phyloP scores from a whole-genome alignment of 2,797 vertebrate species.

The Lepus oiostolus region DNA sequence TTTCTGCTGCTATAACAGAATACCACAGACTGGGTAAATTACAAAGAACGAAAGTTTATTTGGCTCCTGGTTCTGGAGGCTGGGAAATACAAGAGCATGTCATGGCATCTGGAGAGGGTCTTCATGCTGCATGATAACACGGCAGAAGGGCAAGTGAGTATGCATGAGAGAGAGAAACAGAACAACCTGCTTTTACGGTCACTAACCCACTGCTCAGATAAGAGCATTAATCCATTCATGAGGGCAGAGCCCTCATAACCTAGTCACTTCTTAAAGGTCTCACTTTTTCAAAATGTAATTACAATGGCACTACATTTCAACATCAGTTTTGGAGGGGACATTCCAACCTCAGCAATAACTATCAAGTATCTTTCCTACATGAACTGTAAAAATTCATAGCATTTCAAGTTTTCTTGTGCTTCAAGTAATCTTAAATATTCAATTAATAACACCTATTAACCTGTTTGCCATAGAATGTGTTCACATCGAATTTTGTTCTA shows the following conservation, averaged over 20 bases:
- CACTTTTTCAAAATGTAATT: not conserved
- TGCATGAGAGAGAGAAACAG: not conserved
- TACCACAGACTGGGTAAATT: not conserved
- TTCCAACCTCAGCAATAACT: not conserved
- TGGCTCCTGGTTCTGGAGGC: not conserved
- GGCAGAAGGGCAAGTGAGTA: not conserved
- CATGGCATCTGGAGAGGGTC: not conserved
- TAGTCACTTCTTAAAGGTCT: not conserved
- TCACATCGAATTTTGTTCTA: constrained; percentile 33
- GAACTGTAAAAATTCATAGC: constrained; percentile 31
- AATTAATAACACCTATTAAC: not conserved
- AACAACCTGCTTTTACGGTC: not conserved
- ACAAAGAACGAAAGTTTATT: not conserved
- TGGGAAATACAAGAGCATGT: not conserved
- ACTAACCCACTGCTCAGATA: not conserved
- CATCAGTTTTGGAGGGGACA: not conserved
- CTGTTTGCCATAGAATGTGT: not conserved
- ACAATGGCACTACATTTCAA: not conserved
- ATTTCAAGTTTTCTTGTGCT: constrained; percentile 30
- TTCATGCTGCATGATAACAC: not conserved
- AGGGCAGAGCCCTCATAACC: not conserved
- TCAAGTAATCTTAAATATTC: constrained; percentile 35
- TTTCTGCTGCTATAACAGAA: not conserved
- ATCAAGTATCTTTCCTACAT: constrained; percentile 45
- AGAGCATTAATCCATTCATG: not conserved